Conservation (phyloP, 2,888 invertebrate genomes). For the Phortica magna region DNA sequence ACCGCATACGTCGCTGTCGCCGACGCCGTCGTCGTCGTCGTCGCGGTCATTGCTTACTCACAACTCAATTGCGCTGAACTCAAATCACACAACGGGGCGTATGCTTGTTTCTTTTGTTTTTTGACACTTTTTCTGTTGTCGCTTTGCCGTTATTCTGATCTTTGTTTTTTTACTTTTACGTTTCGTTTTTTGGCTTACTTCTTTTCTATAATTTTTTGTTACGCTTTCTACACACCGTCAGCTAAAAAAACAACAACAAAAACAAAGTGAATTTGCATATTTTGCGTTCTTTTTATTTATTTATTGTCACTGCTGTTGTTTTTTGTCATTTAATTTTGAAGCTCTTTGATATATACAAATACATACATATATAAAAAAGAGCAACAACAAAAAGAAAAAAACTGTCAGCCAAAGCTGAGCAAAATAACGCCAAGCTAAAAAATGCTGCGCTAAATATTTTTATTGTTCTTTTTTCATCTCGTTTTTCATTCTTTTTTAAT, state of each 20-base stretch:
- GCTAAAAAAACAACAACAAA: constrained; percentile 34
- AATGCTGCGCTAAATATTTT: constrained; percentile 14
- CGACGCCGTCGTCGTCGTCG: constrained; percentile 39
- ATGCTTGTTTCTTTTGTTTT: constrained; percentile 65
- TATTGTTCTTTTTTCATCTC: not conserved
- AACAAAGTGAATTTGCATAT: constrained; percentile 68
- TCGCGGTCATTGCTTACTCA: constrained; percentile 41
- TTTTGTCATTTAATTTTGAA: constrained; percentile 62
- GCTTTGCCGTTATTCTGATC: not conserved
- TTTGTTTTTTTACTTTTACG: constrained; percentile 24
- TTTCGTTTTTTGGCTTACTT: constrained; percentile 42
- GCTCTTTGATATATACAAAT: constrained; percentile 36
- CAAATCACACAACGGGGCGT: constrained; percentile 61
- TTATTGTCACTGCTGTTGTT: constrained; percentile 36
- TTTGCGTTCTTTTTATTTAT: constrained; percentile 43
- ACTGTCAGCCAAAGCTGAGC: not conserved
- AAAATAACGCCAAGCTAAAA: not conserved
- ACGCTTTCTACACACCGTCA: constrained; percentile 61
- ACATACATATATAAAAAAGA: constrained; percentile 13
- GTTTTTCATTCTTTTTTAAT: not conserved
- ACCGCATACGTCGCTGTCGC: too few species aligned
- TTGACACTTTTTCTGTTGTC: constrained; percentile 54
- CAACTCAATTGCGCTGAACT: constrained; percentile 13
- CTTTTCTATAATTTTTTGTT: constrained; percentile 47
- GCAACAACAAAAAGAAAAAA: not conserved